Percentiles rank a stretch among this genome's conserved stretches.
These are phyloP conservation scores for Sturnira hondurensis DNA, from an alignment of 2,113 vertebrate species.

Conservation along the genomic window DNA sequence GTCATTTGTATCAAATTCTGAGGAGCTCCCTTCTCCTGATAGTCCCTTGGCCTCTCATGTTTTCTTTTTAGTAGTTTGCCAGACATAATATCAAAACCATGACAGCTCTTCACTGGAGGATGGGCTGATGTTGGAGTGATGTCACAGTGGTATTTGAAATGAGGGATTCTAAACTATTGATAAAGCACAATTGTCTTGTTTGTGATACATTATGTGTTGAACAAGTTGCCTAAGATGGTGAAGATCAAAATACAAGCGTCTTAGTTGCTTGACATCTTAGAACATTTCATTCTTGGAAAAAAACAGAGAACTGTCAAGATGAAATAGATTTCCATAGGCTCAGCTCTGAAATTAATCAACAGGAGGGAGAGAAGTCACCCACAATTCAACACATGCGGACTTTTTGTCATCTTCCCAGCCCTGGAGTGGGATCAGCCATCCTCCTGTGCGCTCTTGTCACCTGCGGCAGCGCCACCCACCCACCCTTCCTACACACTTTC, in stretches of 20 bases:
- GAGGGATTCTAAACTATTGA: not conserved
- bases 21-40: not conserved
- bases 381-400: not conserved
- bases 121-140: not conserved
- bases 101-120: not conserved
- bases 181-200: not conserved
- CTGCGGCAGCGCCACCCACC: not conserved
- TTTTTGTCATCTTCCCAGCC: not conserved
- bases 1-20: not conserved
- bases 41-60: not conserved
- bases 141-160: not conserved
- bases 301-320: not conserved
- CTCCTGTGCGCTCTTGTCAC: not conserved
- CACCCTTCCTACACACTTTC: not conserved
- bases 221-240: not conserved
- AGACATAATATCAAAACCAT: not conserved
- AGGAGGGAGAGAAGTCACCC: not conserved
- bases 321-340: not conserved
- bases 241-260: slow-evolving; percentile 15
- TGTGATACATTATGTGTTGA: not conserved
- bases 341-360: not conserved
- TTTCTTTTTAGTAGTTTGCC: not conserved
- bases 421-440: not conserved
- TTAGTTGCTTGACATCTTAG: not conserved
- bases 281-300: slow-evolving; percentile 18